Evolutionary conservation across 2,888 invertebrate species (phyloP).

Genomic region (Acronicta alni): DNA sequence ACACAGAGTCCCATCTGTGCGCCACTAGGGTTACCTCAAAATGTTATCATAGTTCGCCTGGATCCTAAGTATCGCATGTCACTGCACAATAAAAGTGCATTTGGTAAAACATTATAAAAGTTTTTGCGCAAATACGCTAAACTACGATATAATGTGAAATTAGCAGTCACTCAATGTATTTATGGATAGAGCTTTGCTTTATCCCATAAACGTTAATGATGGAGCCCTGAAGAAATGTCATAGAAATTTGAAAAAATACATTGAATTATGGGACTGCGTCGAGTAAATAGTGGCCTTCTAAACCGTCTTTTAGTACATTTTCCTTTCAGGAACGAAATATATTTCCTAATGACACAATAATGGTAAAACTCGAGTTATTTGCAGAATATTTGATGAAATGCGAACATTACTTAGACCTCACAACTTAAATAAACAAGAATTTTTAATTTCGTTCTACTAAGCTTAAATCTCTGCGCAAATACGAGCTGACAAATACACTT

Average conservation of each 20-base stretch:
- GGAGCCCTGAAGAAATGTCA: not conserved
- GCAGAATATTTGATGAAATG: not conserved
- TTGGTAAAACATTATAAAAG: slow-evolving; percentile 64
- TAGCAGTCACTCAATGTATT: slow-evolving; percentile 41
- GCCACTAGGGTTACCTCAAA: slow-evolving; percentile 53
- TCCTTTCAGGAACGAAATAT: no score
- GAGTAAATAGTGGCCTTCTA: no score
- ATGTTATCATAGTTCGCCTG: slow-evolving; percentile 73
- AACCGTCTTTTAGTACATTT: no score
- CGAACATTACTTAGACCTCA: not conserved
- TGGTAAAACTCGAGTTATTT: no score
- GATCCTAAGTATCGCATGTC: slow-evolving; percentile 82
- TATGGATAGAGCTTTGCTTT: slow-evolving; percentile 12
- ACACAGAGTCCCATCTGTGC: slow-evolving; percentile 46
- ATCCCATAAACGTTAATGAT: not conserved
- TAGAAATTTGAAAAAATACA: no score
- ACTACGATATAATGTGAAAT: slow-evolving; percentile 54
- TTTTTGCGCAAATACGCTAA: slow-evolving; percentile 54
- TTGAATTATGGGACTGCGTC: no score
- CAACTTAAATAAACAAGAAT: slow-evolving; percentile 13
- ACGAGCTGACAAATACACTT: slow-evolving; percentile 47
- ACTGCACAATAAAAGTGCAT: slow-evolving; percentile 80
- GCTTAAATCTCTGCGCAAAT: slow-evolving; percentile 42
- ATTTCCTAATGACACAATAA: no score
- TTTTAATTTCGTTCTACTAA: slow-evolving; percentile 30